Base-by-base conservation (phyloP, 2,888 invertebrate species). In the Ormyrus thymus region DNA sequence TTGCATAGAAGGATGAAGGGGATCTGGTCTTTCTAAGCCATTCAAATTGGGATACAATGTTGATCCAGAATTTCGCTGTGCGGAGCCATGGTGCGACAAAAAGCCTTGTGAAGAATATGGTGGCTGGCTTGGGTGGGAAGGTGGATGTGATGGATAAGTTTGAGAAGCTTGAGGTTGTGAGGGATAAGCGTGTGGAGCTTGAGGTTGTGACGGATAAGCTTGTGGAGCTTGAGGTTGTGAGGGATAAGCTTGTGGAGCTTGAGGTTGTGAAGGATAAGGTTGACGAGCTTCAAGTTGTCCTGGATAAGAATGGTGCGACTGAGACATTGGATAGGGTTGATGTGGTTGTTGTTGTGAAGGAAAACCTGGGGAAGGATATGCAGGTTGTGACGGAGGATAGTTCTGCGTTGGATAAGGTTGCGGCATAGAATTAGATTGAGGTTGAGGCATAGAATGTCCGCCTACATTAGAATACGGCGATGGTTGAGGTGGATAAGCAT, bases 1-100 rank as follows among this genome's bases (percentile, higher is more conserved):
- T 82, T 62, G 78, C 11, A 82, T 65, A 65, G 75, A 56, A 29
- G 29, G 29, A 53, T 15, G 46, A 7, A 55, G 29, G 48, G 84
- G 81, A 48, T 85, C 82, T 43, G 85, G 83, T 43, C 70, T 72
- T 11, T 74, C 76, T 79, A 78, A 71, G 70, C 71, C 81, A 46
- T 56, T 68, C 61, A 84, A 56, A 78, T 76, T 83, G 29, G 86
- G 85, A 81, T 87, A 86, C 7, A 82, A 7, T 53, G 79, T 65
- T 51, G 72, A n/a, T 59, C 73, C 73, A 46, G 76, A 78, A 73
- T 80, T 78, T 46, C 68, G 69, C 45, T 48, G 13, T 51, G 62
- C 29, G 46, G 53, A 62, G 13, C 7, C n/a, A 53, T 62, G 71
- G 46, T 71, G 43, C 43, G 64, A 65, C 51, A 71, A 51, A 72